Evolutionary conservation across 2,113 vertebrate species (phyloP), one percentile per base, ranked within the genome.

Genomic region (Carollia perspicillata): DNA sequence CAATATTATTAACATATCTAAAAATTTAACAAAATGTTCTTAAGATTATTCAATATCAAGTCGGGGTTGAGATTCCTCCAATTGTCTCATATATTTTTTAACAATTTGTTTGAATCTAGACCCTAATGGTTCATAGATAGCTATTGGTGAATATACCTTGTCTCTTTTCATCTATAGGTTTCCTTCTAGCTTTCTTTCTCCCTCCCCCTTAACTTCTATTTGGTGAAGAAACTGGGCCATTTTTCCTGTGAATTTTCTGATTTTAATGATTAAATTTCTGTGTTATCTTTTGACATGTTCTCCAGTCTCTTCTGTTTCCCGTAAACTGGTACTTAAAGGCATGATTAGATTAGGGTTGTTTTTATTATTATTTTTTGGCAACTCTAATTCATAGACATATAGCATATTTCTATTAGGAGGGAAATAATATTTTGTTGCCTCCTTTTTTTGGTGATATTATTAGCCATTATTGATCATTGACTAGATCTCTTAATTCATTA

Each of bases 211-310:
- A 89, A 84, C 30, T 74, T 78, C 28, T 78, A 55, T 77, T 95
- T 94, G 49, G 42, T 68, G 51, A 95, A 94, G 84, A 94, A 95
- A 95, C 40, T 95, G 71, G 65, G 83, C 89, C 84, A 90, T 58
- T 79, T 97, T 94, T 93, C 9, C 28, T 60, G 12, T 55, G 47
- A 88, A 68, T 78, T 96, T 95, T 90, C 60, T 88, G 28, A 95
- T 95, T 94, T 93, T 94, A 84, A 85, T 94, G 77, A 78, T 96
- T 90, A 84, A n/a, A 74, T 90, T 95, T 95, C 6, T 87, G 6
- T 89, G 42, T 42, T 88, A 42, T 63, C 35, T 95, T 88, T 95
- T 77, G n/a, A 84, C 9, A 93, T 37, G 13, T 83, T 77, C 33
- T 12, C 89, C 17, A 86, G 89, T 84, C 37, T 75, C 6, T 65